Percentiles rank a stretch among this genome's conserved stretches.
These are phyloP conservation scores for Poecilus cupreus DNA, from an alignment of 2,888 invertebrate genomes.

Conservation along the genomic window DNA sequence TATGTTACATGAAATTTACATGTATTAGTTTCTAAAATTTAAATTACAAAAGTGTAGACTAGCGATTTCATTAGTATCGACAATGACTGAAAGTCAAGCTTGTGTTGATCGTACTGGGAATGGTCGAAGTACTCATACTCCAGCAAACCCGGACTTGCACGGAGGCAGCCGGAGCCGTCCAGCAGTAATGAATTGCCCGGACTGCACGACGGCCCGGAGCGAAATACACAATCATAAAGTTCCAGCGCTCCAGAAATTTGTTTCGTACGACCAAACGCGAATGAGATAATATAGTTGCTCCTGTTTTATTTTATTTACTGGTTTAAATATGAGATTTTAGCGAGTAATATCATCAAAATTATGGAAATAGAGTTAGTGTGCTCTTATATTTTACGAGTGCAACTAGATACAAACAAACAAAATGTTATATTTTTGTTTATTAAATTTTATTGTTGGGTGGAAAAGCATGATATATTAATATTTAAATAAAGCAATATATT, in stretches of 20 bases:
- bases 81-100: too few relatives aligned
- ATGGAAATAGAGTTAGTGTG: not conserved
- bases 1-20: too few relatives aligned
- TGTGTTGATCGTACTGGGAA: not conserved
- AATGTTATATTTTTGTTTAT: too few relatives aligned
- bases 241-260: conserved; percentile 14
- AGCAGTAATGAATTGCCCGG: conserved; percentile 5
- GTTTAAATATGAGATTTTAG: conserved; percentile 15
- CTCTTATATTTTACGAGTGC: too few relatives aligned
- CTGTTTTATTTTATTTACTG: conserved; percentile 17
- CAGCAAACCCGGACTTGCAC: not conserved
- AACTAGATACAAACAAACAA: too few relatives aligned
- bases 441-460: too few relatives aligned
- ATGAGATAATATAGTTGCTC: conserved; percentile 8
- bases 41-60: too few relatives aligned
- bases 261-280: conserved; percentile 17
- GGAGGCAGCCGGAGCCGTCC: not conserved
- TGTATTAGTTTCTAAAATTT: too few relatives aligned
- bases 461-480: too few relatives aligned
- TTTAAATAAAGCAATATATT: too few relatives aligned
- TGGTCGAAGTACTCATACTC: not conserved
- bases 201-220: conserved; percentile 11
- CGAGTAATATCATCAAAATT: not conserved
- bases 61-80: too few relatives aligned
- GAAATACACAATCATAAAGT: conserved; percentile 23